Evolutionary conservation across 2,888 invertebrate species (phyloP), one percentile per base, ranked within the genome.

Genomic region (Spisula subtruncata): DNA sequence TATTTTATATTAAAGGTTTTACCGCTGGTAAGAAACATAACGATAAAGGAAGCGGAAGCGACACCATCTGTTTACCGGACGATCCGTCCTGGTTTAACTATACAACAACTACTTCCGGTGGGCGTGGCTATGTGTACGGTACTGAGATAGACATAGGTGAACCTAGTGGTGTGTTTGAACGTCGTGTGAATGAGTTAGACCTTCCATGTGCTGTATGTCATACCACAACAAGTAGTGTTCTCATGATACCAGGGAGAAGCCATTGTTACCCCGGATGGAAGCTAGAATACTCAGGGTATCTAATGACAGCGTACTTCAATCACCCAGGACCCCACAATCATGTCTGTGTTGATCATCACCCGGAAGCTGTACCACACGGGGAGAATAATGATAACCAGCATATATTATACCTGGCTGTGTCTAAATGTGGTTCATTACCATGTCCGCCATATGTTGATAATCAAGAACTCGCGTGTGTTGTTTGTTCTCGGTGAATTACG

Each of bases 381-480:
- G 60, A 48, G 10, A 35, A 81, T 16, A 79, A 89, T 81, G 88
- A 92, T 32, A 81, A 92, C 71, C 88, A 91, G 6, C 81, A 87
- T 25, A 66, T 93, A 20, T 54, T 94, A 14, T 92, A 93, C 80
- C 48, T 75, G 5, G 93, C 93, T 10, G 92, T 91, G 60, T 90
- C 90, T 1, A 66, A 60, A 16, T 94, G 94, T 87, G 94, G 94
- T 4, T 90, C 93, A 2, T 86, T 94, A 20, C 92, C 92, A 10
- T 94, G 94, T 84, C 92, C 94, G 0, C 91, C 88, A 0, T 94
- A 94, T 79, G 90, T 89, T 0, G 51, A 89, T 14, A 93, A 93
- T 14, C 84, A 86, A 51, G 91, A 92, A 66, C 54, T 94, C 2
- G 91, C 93, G 16, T 94, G 94, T 87, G 90, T 89, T 18, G 93